Base-by-base conservation (phyloP, 2,888 invertebrate species). In the Limnephilus auricula region DNA sequence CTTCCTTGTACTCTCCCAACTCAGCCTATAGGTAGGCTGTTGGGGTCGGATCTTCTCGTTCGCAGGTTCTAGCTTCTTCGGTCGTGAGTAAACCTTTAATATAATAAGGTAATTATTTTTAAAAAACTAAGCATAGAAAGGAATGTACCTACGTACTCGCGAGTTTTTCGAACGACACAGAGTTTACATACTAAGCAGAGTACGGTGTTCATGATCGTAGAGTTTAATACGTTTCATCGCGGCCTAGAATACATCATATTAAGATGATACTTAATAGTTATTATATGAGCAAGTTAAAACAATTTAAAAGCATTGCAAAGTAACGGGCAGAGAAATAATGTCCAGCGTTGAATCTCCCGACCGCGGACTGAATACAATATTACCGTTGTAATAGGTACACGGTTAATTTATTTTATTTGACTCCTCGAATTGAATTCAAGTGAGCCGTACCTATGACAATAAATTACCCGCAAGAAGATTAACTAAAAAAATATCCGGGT, bases 291-390 rank as follows among this genome's bases (percentile, higher is more conserved):
- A 5, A 65, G 65, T n/a, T 65, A n/a, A n/a, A 45, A 65, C 65
- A 65, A 65, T 65, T 25, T 65, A 65, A 65, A 65, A 25, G 65
- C 25, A 65, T n/a, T 25, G 65, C 25, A 34, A 85, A 87, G 88
- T 92, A 92, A 92, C 92, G 92, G 92, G 91, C 45, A 37, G 25
- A 88, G 79, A 90, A 91, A 91, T 92, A 91, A 91, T 92, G 91
- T 91, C 50, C 87, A 87, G 31, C 65, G 50, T 91, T 50, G 34
- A 89, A 90, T 37, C 84, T 84, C 86, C 79, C 50, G 25, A 79
- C 50, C 82, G 92, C 90, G 91, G 87, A 79, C 83, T 92, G 92
- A 91, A 92, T 92, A 92, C 92, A 89, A 89, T 92, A 92, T 91
- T 78, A 91, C 91, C 80, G 86, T 92, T 92, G 92, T 90, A 92